Base-by-base conservation (phyloP, 2,797 vertebrate species). In the Crypturellus tataupa region DNA sequence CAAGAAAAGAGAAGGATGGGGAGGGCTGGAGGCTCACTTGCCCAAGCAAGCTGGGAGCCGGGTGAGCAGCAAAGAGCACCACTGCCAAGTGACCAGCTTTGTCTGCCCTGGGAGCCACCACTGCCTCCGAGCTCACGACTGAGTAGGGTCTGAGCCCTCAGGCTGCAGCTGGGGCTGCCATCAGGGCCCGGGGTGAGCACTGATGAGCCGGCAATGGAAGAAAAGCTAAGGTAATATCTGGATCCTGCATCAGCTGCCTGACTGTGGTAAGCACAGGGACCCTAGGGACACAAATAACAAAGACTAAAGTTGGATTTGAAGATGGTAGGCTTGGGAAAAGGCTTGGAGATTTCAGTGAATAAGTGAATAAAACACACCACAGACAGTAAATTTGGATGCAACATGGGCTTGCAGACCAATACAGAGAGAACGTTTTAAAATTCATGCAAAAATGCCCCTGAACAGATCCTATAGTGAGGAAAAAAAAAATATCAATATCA, bases 51-150 rank as follows among this genome's bases (percentile, higher is more conserved):
- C 21, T 25, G 53, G 35, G 12, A 80, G 37, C 44, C 18, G 9
- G 19, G 44, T 9, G 31, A 56, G 59, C 53, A 53, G 59, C 58
- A 44, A 51, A 82, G 35, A 37, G 7, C 65, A 24, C 3, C 5
- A 46, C 40, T 71, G 60, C 49, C 51, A 78, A 68, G n/a, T 2
- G 47, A 72, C 25, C 8, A 21, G 19, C 9, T 3, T 46, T 23
- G 6, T 87, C 27, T 84, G 59, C 53, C 51, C 13, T 10, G n/a
- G 47, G 72, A 60, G 17, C 3, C 4, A 4, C 3, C 0, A 0
- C 23, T 35, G n/a, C 42, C 40, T 12, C n/a, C 56, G 8, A 35
- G 40, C 49, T 55, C 4, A 1, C 10, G 29, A 13, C n/a, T 0
- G 8, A n/a, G 62, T 4, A 27, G 31, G 27, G 5, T 40, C 31